These are phyloP conservation scores for Oscheius sp. DNA, from an alignment of 2,888 invertebrate genomes.

Conservation along the genomic window DNA sequence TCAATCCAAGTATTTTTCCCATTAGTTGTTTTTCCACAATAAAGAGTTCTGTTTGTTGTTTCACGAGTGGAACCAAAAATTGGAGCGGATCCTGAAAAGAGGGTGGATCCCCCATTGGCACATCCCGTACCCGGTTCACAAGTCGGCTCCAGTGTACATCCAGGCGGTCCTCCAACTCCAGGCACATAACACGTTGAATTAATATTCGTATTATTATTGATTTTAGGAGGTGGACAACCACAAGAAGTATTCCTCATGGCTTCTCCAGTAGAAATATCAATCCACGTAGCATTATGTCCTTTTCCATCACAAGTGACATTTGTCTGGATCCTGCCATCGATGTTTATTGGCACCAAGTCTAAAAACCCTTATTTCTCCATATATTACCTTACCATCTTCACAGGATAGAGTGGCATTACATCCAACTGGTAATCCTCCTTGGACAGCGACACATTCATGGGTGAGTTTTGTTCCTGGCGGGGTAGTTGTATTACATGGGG, in stretches of 20 bases:
- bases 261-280: not conserved
- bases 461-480: not conserved
- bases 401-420: conserved; percentile 14
- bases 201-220: not conserved
- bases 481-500: not conserved
- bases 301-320: not conserved
- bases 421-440: not conserved
- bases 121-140: not conserved
- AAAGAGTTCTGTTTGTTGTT: not conserved
- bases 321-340: not conserved
- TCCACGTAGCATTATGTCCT: not conserved
- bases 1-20: not conserved
- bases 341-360: not conserved
- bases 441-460: not conserved
- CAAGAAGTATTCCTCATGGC: not conserved
- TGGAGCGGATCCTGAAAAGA: not conserved
- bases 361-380: not conserved
- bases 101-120: no score
- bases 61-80: not conserved
- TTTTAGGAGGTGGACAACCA: not conserved
- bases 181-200: not conserved
- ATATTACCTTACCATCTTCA: conserved; percentile 3
- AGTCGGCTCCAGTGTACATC: not conserved
- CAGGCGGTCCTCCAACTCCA: not conserved
- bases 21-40: not conserved